These are phyloP conservation scores for Rhynchomys soricoides DNA, from an alignment of 2,113 vertebrate species.

Conservation along the genomic window DNA sequence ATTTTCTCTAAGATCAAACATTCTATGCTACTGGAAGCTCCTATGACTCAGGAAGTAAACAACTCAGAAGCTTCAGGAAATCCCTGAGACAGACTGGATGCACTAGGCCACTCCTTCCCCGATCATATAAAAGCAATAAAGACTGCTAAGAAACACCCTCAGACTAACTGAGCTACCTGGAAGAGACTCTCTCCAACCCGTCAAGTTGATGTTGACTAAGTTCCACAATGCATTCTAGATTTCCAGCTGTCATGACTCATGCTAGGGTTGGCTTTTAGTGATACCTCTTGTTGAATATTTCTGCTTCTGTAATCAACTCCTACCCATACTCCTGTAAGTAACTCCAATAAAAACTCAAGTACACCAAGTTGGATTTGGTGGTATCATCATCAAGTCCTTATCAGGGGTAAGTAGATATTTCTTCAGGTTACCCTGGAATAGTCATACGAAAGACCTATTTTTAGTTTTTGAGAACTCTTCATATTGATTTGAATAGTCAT, in stretches of 20 bases:
- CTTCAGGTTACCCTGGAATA: background rate
- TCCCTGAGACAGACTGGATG: background rate
- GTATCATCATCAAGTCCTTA: background rate
- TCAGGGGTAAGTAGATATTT: background rate
- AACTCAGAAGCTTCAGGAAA: background rate
- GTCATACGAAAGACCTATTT: background rate
- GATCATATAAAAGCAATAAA: background rate
- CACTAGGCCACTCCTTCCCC: background rate
- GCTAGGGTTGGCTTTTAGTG: background rate
- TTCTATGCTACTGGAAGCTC: background rate
- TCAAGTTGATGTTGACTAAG: background rate
- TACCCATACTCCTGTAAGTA: background rate
- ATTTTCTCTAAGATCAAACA: background rate
- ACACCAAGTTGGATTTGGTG: background rate
- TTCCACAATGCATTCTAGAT: background rate
- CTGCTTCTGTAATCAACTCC: background rate
- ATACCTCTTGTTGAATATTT: background rate
- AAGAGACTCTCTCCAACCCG: background rate
- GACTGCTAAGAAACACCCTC: background rate
- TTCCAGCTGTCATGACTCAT: background rate
- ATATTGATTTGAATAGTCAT: background rate
- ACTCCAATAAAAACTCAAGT: background rate
- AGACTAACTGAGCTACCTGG: background rate
- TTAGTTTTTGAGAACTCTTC: background rate
- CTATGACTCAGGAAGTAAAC: background rate